These are phyloP conservation scores for Machimus atricapillus DNA, from an alignment of 2,888 invertebrate genomes.

Conservation along the genomic window DNA sequence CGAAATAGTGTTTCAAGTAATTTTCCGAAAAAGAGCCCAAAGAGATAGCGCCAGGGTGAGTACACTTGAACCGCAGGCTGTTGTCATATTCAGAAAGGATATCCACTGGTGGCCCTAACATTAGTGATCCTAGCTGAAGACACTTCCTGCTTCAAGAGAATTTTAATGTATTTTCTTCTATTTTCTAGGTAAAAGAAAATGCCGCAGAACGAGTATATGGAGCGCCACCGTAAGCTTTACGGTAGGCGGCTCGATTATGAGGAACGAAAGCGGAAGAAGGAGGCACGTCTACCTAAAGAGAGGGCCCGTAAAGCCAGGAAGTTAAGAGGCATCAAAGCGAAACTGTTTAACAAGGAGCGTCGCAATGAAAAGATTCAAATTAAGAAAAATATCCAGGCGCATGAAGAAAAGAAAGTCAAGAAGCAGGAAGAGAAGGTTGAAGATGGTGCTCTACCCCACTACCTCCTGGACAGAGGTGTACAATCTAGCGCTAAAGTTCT, in stretches of 20 bases:
- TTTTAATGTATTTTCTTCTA: not conserved
- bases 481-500: conserved; percentile 93
- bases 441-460: conserved; percentile 93
- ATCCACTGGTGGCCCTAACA: conserved; percentile 13
- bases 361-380: conserved; percentile 98
- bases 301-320: conserved; percentile 89
- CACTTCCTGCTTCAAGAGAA: not conserved
- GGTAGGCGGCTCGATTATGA: conserved; percentile 97
- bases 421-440: conserved; percentile 83
- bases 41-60: not conserved
- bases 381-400: conserved; percentile 97
- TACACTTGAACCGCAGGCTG: not conserved
- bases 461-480: conserved; percentile 95
- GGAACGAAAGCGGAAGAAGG: conserved; percentile 93
- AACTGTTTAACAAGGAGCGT: conserved; percentile 95
- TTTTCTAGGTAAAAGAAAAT: conserved; percentile 62
- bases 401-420: conserved; percentile 92
- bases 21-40: not conserved
- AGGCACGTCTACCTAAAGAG: conserved; percentile 93
- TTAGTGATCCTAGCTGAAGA: conserved; percentile 12
- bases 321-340: conserved; percentile 95
- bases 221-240: conserved; percentile 94
- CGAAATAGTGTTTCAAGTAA: not conserved
- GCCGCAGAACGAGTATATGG: conserved; percentile 99
- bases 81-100: conserved; percentile 33